Base-by-base conservation (phyloP, 2,888 invertebrate genomes). In the Minunthozetes semirufus region DNA sequence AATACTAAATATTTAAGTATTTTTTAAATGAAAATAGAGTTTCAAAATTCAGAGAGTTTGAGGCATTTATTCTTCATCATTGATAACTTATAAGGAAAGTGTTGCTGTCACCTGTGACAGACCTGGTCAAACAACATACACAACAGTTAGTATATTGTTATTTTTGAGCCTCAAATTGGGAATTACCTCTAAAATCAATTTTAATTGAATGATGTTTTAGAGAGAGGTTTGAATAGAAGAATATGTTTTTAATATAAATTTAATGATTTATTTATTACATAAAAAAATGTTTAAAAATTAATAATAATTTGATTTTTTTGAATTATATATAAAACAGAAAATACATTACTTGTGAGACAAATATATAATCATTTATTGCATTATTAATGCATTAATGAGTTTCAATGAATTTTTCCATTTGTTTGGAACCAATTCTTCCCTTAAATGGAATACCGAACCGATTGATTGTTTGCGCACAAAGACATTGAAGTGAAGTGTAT, bases 401-500 rank as follows among this genome's bases (percentile, higher is more conserved):
- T 75, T 80, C 78, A 8, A 82, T 79, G 80, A 81, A 83, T 8
- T 79, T 76, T 53, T 80, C 77, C 27, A 82, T 77, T 61, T 79
- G 79, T 17, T 77, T 66, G 11, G 82, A 82, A 3, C 63, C 63
- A 29, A 83, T 79, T 70, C 80, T 78, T 33, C 78, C 79, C 33
- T 78, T 76, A 76, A 80, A 83, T 8, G 80, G 79, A 29, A 83
- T 78, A 13, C 78, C 76, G 61, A 83, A 76, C 75, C 81, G 80
- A 66, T 82, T 81, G 27, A 96, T 89, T 5, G 89, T 89, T 78
- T 89, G 87, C 15, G 95, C 93, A 17, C 94, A 92, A 76, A 93
- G 87, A 83, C 95, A 96, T 81, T 90, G 89, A 79, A 96, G 87
- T 76, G 89, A 88, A 66, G 90, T 89, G 83, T 90, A 90, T 78